Percentiles rank a stretch among this genome's conserved stretches.
Evolutionary conservation across 37 sponge, comb jelly and placozoan genomes (phyloP).

Genomic region (Tethya wilhelma): DNA sequence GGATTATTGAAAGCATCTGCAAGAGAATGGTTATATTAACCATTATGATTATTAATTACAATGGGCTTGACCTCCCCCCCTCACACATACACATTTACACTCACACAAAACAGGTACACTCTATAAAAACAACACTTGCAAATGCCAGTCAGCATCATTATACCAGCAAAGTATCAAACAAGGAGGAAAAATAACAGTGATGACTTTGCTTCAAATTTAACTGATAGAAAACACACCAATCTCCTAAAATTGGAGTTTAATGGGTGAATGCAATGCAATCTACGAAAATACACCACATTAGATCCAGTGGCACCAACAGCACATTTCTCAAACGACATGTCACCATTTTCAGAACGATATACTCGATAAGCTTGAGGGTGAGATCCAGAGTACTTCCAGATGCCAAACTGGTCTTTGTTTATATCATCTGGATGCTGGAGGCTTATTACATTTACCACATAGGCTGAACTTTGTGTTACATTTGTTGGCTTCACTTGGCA

Average conservation of each 20-base stretch:
- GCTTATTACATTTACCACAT: slow-evolving; percentile 24
- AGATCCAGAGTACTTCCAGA: slow-evolving; percentile 54
- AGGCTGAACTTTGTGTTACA: slow-evolving; percentile 27
- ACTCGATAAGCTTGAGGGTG: slow-evolving; percentile 1
- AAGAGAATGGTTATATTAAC: background rate
- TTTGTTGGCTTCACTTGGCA: slow-evolving; percentile 23
- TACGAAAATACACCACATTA: slow-evolving; percentile 41
- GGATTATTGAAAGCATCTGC: slow-evolving; percentile 6
- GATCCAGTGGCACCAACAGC: slow-evolving; percentile 40
- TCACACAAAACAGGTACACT: too few relatives aligned
- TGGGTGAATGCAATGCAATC: slow-evolving; percentile 51
- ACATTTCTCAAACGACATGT: slow-evolving; percentile 37
- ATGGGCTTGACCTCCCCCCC: background rate
- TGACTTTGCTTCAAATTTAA: background rate
- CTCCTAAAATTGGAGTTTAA: slow-evolving; percentile 45
- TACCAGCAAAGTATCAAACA: too few relatives aligned
- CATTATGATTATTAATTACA: background rate
- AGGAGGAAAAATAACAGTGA: too few relatives aligned
- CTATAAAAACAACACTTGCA: too few relatives aligned
- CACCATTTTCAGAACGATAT: slow-evolving; percentile 15
- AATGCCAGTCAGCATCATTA: too few relatives aligned
- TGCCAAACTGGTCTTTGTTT: slow-evolving; percentile 53
- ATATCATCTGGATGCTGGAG: slow-evolving; percentile 37
- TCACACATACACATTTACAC: too few relatives aligned
- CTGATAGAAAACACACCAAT: slow-evolving; percentile 36